Evolutionary conservation across 2,888 invertebrate genomes (phyloP), one percentile per base, ranked within the genome.

Genomic region (Lasioglossum lativentre): DNA sequence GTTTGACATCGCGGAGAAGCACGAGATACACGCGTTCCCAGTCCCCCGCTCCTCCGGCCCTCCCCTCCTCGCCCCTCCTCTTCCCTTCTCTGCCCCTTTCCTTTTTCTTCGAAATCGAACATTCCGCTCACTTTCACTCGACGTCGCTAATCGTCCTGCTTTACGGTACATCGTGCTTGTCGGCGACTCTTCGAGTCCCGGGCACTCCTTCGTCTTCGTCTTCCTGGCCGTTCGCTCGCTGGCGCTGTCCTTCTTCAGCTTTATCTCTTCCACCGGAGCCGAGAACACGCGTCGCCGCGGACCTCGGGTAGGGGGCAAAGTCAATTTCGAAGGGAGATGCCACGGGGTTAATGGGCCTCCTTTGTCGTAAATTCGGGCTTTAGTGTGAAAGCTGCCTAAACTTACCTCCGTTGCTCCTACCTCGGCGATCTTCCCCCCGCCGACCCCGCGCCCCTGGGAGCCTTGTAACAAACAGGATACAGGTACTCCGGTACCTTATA

Each of bases 391-490:
- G 88, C 89, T 85, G 88, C 89, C 88, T 88, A 82, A 84, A 89
- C 80, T 86, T 83, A 82, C 82, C 82, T 84, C 77, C 80, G 78
- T 85, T 78, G 80, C 80, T 73, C 77, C 75, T 76, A 74, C 80
- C 66, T 52, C 52, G 66, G 78, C 79, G 56, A 70, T 56, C 75
- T 59, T 72, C 78, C 27, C 34, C 42, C 47, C 38, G 30, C 78
- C 75, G 68, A 4, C 4, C 83, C 78, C 77, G 77, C 75, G 80
- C 81, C 84, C 83, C 88, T 87, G 79, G 78, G 79, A 85, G 88
- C 88, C 89, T 86, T 88, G 89, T 89, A 92, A 92, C 91, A 92
- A 92, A 92, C 93, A 93, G 92, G 92, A 93, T 92, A 91, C 92
- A 92, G 91, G 92, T 92, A 91, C 90, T 90, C 88, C 82, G 90